These are phyloP conservation scores for Drosophila putrida DNA, from an alignment of 2,888 invertebrate genomes.

Conservation along the genomic window DNA sequence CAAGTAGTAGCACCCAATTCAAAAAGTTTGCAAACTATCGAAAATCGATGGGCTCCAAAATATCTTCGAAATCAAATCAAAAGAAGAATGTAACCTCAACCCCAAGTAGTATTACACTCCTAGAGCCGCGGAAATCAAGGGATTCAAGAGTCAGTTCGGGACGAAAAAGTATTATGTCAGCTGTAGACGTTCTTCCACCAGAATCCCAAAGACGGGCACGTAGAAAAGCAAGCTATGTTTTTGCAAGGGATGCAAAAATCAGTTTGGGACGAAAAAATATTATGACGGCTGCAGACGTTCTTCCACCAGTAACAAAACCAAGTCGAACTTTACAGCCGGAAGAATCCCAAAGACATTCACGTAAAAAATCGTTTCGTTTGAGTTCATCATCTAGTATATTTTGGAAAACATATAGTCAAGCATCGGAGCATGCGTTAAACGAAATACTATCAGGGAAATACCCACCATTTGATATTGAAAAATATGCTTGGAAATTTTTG, in stretches of 20 bases:
- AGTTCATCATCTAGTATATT: background rate
- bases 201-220: background rate
- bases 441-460: background rate
- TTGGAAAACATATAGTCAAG: background rate
- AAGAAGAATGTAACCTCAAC: no score
- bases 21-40: background rate
- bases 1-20: background rate
- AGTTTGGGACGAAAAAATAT: background rate
- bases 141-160: background rate
- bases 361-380: background rate
- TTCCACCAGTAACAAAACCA: background rate
- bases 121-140: no score
- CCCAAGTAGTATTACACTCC: no score
- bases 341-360: background rate
- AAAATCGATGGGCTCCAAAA: background rate
- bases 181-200: background rate
- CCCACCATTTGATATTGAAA: background rate
- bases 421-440: background rate
- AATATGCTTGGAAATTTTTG: background rate
- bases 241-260: background rate
- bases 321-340: background rate
- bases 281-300: background rate
- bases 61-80: no score
- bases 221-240: no score
- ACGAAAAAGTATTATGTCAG: background rate